Conservation (phyloP, 2,888 invertebrate species). For the Pimpla rufipes region DNA sequence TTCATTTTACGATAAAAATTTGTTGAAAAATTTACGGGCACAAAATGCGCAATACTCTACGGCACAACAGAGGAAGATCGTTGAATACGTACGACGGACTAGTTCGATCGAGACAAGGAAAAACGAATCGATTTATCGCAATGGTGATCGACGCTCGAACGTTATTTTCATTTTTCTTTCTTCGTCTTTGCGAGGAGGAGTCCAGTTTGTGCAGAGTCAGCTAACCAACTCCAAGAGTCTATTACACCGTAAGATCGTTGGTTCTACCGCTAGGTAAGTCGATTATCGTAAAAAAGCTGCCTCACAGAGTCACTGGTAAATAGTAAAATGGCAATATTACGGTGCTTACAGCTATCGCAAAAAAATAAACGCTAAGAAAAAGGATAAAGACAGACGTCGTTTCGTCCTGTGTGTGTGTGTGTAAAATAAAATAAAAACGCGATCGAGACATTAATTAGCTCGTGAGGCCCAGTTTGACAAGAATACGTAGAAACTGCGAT, state of each 20-base stretch:
- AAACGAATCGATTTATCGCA: background rate
- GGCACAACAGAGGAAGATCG: constrained; percentile 48
- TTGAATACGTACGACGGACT: constrained; percentile 50
- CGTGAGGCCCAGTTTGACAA: constrained; percentile 34
- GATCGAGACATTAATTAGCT: constrained; percentile 29
- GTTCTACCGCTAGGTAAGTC: constrained; percentile 42
- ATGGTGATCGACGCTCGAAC: constrained; percentile 43
- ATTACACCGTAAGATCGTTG: constrained; percentile 15
- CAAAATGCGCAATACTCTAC: background rate
- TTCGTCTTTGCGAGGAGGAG: constrained; percentile 9
- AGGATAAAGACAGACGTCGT: background rate
- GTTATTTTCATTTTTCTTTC: constrained; percentile 4
- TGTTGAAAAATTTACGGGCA: background rate
- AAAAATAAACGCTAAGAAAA: constrained; percentile 8
- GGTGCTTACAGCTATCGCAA: constrained; percentile 45
- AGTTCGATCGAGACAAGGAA: constrained; percentile 44
- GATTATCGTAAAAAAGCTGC: constrained; percentile 52
- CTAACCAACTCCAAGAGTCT: constrained; percentile 4
- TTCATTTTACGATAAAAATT: background rate
- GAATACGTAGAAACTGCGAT: constrained; percentile 56
- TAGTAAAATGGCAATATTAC: constrained; percentile 51
- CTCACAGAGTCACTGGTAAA: constrained; percentile 45
- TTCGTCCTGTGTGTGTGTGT: constrained; percentile 25
- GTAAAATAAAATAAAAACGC: constrained; percentile 29
- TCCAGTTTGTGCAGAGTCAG: constrained; percentile 57